Conservation (phyloP, 2,888 invertebrate species). For the Hirtodrosophila histrioides region DNA sequence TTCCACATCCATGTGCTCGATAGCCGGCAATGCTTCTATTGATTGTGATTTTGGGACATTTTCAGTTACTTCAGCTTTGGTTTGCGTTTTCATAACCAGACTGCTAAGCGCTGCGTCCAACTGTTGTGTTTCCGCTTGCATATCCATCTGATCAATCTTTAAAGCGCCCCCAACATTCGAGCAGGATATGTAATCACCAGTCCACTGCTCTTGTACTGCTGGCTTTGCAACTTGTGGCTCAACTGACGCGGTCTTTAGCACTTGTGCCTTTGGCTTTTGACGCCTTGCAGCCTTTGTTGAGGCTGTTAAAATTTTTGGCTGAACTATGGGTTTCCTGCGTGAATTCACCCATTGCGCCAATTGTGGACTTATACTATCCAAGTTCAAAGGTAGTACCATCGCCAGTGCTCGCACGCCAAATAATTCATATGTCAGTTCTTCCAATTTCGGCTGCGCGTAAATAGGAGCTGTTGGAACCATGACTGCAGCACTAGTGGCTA, state of each 20-base stretch:
- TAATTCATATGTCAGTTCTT: slow-evolving; percentile 64
- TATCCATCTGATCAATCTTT: slow-evolving; percentile 30
- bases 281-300: slow-evolving; percentile 16
- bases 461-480: slow-evolving; percentile 66
- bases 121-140: slow-evolving; percentile 29
- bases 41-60: background rate
- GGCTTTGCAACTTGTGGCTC: slow-evolving; percentile 1
- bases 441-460: slow-evolving; percentile 73
- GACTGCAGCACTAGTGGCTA: slow-evolving; percentile 65
- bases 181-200: slow-evolving; percentile 74
- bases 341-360: slow-evolving; percentile 64
- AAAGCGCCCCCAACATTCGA: slow-evolving; percentile 8
- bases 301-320: background rate
- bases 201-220: slow-evolving; percentile 34
- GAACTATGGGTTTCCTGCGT: slow-evolving; percentile 16
- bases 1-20: slow-evolving; percentile 34
- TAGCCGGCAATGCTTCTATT: background rate
- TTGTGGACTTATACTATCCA: slow-evolving; percentile 36
- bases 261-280: background rate
- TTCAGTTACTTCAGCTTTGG: background rate
- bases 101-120: slow-evolving; percentile 55
- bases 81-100: slow-evolving; percentile 42
- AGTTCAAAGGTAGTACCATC: slow-evolving; percentile 60
- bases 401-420: slow-evolving; percentile 71
- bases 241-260: background rate